Percentiles rank a stretch among this genome's conserved stretches.
Evolutionary conservation across 2,797 vertebrate species (phyloP).

Genomic region (Chaenodraco wilsoni): DNA sequence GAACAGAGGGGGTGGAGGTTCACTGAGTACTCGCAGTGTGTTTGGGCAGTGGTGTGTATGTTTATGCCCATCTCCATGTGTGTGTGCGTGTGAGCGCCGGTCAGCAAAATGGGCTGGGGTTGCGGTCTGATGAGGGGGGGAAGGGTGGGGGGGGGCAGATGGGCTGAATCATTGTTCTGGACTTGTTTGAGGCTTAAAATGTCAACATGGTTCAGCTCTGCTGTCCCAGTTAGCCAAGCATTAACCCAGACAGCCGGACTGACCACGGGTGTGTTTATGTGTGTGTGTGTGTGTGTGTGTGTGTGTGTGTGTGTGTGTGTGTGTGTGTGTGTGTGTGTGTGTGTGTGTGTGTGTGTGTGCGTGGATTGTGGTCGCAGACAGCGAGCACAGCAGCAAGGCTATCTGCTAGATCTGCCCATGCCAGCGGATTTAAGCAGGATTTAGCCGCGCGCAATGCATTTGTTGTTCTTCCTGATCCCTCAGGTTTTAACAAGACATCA

Average conservation of each 20-base stretch:
- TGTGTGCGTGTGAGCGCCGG: constrained; percentile 45
- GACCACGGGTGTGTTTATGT: constrained; percentile 78
- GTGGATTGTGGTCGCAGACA: constrained; percentile 71
- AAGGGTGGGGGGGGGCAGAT: constrained; percentile 52
- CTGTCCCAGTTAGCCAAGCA: constrained; percentile 84
- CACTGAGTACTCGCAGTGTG: constrained; percentile 50
- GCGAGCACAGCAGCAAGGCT: constrained; percentile 78
- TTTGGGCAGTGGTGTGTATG: constrained; percentile 67
- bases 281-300: constrained; percentile 18
- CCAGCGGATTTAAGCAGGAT: constrained; percentile 83
- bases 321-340: constrained; percentile 67
- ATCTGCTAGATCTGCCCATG: constrained; percentile 84
- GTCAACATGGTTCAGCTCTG: constrained; percentile 83
- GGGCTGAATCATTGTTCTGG: constrained; percentile 83
- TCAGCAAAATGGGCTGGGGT: constrained; percentile 78
- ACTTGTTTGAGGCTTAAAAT: constrained; percentile 84
- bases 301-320: constrained; percentile 7
- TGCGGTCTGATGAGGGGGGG: constrained; percentile 63
- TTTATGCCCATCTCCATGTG: constrained; percentile 56
- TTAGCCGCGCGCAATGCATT: constrained; percentile 79
- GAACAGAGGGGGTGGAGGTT: constrained; percentile 44
- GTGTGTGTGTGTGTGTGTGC: not conserved
- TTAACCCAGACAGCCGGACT: constrained; percentile 84
- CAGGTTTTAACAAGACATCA: constrained; percentile 82
- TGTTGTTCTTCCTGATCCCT: constrained; percentile 83